Conservation (phyloP, 2,888 invertebrate species). For the Athripsodes cinereus region DNA sequence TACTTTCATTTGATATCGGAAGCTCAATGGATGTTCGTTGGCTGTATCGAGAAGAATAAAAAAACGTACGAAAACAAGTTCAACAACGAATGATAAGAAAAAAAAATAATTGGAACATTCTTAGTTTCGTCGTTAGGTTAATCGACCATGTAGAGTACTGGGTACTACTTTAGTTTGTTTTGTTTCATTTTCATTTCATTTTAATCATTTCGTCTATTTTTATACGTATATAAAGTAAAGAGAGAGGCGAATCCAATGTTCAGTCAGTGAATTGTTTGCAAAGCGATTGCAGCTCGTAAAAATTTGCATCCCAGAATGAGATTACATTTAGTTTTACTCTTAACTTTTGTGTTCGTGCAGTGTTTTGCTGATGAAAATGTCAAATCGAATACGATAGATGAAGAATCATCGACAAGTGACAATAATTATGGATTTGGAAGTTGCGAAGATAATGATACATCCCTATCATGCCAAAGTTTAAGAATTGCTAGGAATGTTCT, state of each 20-base stretch:
- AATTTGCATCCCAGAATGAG: not conserved
- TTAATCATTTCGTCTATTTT: conserved; percentile 25
- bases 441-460: conserved; percentile 33
- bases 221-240: conserved; percentile 23
- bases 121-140: conserved; percentile 24
- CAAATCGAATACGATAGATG: conserved; percentile 20
- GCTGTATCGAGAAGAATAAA: conserved; percentile 12
- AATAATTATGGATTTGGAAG: conserved; percentile 18
- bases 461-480: conserved; percentile 46
- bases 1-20: not conserved
- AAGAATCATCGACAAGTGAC: conserved; percentile 13
- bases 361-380: conserved; percentile 14
- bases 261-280: conserved; percentile 13
- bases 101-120: conserved; percentile 19
- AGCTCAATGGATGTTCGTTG: no score
- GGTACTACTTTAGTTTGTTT: conserved; percentile 23
- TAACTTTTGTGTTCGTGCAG: not conserved
- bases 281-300: conserved; percentile 4
- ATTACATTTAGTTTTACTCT: conserved; percentile 1
- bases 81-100: conserved; percentile 10
- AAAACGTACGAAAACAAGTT: not conserved
- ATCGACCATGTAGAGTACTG: conserved; percentile 22
- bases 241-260: conserved; percentile 4
- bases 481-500: conserved; percentile 47
- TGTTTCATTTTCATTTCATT: conserved; percentile 18